Evolutionary conservation across 2,888 invertebrate genomes (phyloP).

Genomic region (Scaptomyza reducta): DNA sequence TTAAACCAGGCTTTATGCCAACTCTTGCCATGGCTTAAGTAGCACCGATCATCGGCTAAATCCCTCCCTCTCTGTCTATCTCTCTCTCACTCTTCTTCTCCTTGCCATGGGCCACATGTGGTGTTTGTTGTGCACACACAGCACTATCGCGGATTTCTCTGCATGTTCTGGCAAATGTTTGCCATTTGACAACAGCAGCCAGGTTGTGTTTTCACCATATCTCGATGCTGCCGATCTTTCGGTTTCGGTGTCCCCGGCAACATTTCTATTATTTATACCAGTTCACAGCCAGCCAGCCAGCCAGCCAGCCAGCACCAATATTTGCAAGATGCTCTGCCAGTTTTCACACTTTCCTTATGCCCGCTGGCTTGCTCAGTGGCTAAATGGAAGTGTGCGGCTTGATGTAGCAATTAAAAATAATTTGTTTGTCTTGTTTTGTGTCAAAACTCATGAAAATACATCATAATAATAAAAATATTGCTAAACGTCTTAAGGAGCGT

Average conservation of each 20-base stretch:
- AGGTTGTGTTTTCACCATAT: conserved; percentile 45
- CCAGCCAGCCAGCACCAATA: conserved; percentile 17
- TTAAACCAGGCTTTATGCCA: conserved; percentile 60
- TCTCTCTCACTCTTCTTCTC: not conserved
- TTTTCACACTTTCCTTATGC: conserved; percentile 72
- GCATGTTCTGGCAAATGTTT: conserved; percentile 71
- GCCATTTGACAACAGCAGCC: conserved; percentile 62
- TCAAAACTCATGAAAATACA: conserved; percentile 73
- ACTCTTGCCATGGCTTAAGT: conserved; percentile 53
- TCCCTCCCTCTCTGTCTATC: conserved; percentile 11
- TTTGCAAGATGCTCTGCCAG: conserved; percentile 52
- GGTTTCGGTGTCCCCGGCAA: conserved; percentile 44
- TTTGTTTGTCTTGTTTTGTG: conserved; percentile 74
- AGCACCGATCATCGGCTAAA: conserved; percentile 51
- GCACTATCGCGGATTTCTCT: conserved; percentile 45
- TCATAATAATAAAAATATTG: conserved; percentile 60
- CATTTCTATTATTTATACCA: conserved; percentile 75
- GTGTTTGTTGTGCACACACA: conserved; percentile 76
- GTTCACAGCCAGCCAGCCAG: too few relatives aligned
- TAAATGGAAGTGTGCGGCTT: conserved; percentile 30
- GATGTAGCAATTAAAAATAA: conserved; percentile 78
- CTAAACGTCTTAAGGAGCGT: conserved; percentile 41
- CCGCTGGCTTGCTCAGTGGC: conserved; percentile 18
- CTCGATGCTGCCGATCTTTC: conserved; percentile 57
- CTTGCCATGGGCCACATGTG: conserved; percentile 68